phyloP scores from a whole-genome alignment of 2,888 invertebrate genomes.

The Temnothorax rugatulus region DNA sequence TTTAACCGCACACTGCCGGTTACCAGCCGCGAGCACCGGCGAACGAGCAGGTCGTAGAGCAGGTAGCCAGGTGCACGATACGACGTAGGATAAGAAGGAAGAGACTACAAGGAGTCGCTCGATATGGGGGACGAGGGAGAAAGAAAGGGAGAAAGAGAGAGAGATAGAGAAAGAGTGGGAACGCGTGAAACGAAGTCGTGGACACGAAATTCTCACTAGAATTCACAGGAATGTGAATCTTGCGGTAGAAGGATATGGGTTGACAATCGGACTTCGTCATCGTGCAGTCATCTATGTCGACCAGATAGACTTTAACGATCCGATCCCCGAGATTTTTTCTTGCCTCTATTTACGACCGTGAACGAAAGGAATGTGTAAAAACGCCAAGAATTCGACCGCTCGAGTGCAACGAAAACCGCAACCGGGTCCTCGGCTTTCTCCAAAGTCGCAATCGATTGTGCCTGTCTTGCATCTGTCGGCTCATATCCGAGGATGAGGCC shows the following conservation, averaged over 20 bases:
- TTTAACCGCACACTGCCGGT: conserved; percentile 62
- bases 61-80: conserved; percentile 82
- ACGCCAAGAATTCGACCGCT: not conserved
- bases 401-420: conserved; percentile 13
- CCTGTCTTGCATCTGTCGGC: not conserved
- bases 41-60: conserved; percentile 68
- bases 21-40: conserved; percentile 71
- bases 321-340: not conserved
- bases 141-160: not conserved
- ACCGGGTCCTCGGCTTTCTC: conserved; percentile 20
- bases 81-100: conserved; percentile 68
- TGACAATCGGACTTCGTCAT: conserved; percentile 6
- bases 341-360: not conserved
- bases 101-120: conserved; percentile 49
- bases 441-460: conserved; percentile 22
- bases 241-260: conserved; percentile 9
- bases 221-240: conserved; percentile 47
- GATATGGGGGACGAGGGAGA: conserved; percentile 48
- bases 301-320: not conserved
- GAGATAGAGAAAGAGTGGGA: not conserved
- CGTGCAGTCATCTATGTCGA: not conserved
- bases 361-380: not conserved
- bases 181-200: conserved; percentile 62
- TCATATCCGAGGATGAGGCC: conserved; percentile 20
- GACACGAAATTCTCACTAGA: conserved; percentile 64